Evolutionary conservation across 2,888 invertebrate species (phyloP).

Genomic region (Hirtodrosophila trivittata): DNA sequence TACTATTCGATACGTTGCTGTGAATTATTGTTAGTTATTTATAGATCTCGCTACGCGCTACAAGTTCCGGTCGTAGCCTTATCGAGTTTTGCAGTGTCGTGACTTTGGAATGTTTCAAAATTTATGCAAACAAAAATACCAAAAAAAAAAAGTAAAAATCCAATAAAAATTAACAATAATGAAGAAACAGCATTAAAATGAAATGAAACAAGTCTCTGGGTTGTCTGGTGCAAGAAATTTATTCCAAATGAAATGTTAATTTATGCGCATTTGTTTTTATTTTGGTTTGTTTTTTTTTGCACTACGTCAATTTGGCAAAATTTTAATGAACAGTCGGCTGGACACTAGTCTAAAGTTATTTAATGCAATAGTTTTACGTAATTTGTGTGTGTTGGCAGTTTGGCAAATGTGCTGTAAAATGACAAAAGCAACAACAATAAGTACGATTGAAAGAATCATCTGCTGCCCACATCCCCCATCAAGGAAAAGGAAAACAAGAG

Average conservation of each 20-base stretch:
- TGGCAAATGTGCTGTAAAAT: conserved; percentile 41
- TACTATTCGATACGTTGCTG: conserved; percentile 27
- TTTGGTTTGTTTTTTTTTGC: conserved; percentile 3
- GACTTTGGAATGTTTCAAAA: conserved; percentile 18
- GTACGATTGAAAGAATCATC: no score
- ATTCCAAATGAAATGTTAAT: conserved; percentile 45
- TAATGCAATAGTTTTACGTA: conserved; percentile 57
- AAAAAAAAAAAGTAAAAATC: conserved; percentile 9
- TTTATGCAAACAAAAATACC: conserved; percentile 34
- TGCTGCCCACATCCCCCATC: no score
- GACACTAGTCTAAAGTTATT: conserved; percentile 42
- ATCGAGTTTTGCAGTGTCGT: conserved; percentile 56
- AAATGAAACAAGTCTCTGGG: conserved; percentile 31
- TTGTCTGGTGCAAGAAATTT: conserved; percentile 44
- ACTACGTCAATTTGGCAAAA: conserved; percentile 30
- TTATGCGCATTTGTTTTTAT: conserved; percentile 55
- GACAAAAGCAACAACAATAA: conserved; percentile 19
- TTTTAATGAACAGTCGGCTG: no score
- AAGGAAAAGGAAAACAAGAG: conserved; percentile 38
- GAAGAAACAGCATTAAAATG: conserved; percentile 6
- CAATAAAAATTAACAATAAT: conserved; percentile 9
- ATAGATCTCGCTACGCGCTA: conserved; percentile 27
- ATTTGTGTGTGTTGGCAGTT: conserved; percentile 34
- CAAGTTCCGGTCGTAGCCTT: conserved; percentile 65
- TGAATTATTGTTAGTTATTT: conserved; percentile 37